Conservation (phyloP, 53 echinoderm and acorn worm genomes). For the Astropecten irregularis region DNA sequence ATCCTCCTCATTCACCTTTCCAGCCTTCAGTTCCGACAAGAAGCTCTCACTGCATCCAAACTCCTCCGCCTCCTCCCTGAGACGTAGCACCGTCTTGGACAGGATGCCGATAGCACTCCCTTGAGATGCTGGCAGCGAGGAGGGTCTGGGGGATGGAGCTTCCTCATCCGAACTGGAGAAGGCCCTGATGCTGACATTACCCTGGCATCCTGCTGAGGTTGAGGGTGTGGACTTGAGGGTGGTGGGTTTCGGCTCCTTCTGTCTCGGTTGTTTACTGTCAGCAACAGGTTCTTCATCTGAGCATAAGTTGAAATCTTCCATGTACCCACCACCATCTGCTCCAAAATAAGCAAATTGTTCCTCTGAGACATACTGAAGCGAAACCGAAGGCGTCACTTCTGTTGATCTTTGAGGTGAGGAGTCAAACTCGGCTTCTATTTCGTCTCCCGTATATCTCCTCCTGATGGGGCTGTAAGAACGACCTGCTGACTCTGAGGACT, state of each 20-base stretch:
- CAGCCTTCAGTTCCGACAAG: constrained; percentile 41
- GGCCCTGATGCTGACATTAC: constrained; percentile 9
- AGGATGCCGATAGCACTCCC: not conserved
- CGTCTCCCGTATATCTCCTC: not conserved
- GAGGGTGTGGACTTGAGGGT: not conserved
- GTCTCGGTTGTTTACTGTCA: no score
- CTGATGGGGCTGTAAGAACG: not conserved
- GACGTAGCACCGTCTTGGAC: not conserved
- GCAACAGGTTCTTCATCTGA: constrained; percentile 5
- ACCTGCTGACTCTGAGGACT: not conserved
- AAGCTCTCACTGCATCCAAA: constrained; percentile 64
- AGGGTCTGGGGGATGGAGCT: not conserved
- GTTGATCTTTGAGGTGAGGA: not conserved
- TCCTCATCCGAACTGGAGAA: constrained; percentile 47
- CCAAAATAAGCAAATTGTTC: constrained; percentile 33
- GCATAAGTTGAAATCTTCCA: constrained; percentile 29
- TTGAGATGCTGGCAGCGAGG: not conserved
- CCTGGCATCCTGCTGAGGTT: not conserved
- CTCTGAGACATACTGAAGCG: not conserved
- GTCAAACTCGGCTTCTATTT: not conserved
- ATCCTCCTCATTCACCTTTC: constrained; percentile 30
- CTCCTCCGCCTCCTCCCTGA: constrained; percentile 37
- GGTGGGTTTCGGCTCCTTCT: not conserved
- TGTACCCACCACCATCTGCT: constrained; percentile 25
- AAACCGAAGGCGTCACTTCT: not conserved